Evolutionary conservation across 2,888 invertebrate species (phyloP).

Genomic region (Lamproptera curius): DNA sequence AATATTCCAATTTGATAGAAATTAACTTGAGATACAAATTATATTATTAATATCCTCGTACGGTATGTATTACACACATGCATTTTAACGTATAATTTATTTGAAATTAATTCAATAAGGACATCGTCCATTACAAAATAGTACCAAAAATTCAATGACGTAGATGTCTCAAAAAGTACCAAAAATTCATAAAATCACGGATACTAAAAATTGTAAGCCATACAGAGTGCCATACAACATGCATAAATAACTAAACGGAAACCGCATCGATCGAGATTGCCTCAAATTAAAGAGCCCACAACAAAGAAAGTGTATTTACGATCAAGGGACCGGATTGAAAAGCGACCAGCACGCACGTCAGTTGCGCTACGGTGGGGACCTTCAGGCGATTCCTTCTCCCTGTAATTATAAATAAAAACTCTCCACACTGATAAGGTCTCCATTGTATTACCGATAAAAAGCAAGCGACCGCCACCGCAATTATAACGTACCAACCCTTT

Average conservation of each 20-base stretch:
- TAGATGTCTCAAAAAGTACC: too few relatives aligned
- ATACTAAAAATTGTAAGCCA: slow-evolving; percentile 18
- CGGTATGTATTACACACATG: too few relatives aligned
- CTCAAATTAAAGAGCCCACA: slow-evolving; percentile 44
- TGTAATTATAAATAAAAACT: slow-evolving; percentile 53
- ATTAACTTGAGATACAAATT: too few relatives aligned
- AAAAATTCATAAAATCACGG: too few relatives aligned
- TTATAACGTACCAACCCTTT: slow-evolving; percentile 23
- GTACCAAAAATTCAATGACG: too few relatives aligned
- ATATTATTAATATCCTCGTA: too few relatives aligned
- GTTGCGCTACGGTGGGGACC: slow-evolving; percentile 46
- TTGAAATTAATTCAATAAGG: too few relatives aligned
- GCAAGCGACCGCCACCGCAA: slow-evolving; percentile 29
- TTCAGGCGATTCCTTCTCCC: slow-evolving; percentile 44
- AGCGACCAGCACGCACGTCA: slow-evolving; percentile 36
- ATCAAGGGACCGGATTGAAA: slow-evolving; percentile 44
- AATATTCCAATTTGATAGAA: too few relatives aligned
- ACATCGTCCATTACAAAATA: too few relatives aligned
- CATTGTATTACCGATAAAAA: slow-evolving; percentile 39
- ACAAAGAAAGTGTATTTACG: slow-evolving; percentile 44
- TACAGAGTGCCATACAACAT: slow-evolving; percentile 23
- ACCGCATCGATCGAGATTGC: slow-evolving; percentile 49
- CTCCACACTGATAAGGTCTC: slow-evolving; percentile 40
- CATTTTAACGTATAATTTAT: too few relatives aligned
- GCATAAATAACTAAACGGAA: slow-evolving; percentile 36